Percentiles rank a stretch among this genome's conserved stretches.
These are phyloP conservation scores for Miltochrista miniata DNA, from an alignment of 2,888 invertebrate genomes.

Conservation along the genomic window DNA sequence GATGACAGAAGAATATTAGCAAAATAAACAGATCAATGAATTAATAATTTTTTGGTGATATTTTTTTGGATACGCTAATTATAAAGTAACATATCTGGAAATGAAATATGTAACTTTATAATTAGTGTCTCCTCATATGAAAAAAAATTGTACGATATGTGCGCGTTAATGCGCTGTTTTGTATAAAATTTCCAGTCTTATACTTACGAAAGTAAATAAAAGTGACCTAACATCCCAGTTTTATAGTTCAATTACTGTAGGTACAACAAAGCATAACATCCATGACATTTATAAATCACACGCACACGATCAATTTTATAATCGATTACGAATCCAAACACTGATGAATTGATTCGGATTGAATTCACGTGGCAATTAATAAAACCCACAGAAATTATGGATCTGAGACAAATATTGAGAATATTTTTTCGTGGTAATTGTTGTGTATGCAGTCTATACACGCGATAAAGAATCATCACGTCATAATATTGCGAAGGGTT, in stretches of 20 bases:
- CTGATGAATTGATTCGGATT: conserved; percentile 48
- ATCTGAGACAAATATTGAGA: conserved; percentile 47
- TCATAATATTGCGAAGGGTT: conserved; percentile 51
- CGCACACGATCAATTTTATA: conserved; percentile 52
- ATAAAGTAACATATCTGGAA: no score
- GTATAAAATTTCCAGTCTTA: conserved; percentile 1
- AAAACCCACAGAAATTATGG: conserved; percentile 52
- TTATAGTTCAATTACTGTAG: conserved; percentile 49
- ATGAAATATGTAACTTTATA: no score
- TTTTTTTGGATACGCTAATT: no score
- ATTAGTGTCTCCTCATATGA: no score
- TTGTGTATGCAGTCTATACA: conserved; percentile 59
- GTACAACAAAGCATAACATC: conserved; percentile 52
- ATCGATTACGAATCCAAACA: conserved; percentile 57
- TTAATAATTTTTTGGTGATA: no score
- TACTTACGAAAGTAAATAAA: conserved; percentile 31
- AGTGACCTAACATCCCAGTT: conserved; percentile 35
- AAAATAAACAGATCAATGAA: no score
- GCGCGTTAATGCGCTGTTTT: no score
- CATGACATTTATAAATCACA: conserved; percentile 64
- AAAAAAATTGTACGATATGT: no score
- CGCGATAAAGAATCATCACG: conserved; percentile 56
- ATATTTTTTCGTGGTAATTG: conserved; percentile 49
- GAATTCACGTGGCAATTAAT: conserved; percentile 49
- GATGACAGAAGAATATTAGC: no score